A percentile compares a stretch with the other conserved stretches of the same genome.
phyloP scores from a whole-genome alignment of 2,797 vertebrate species.

The Ficedula albicollis region DNA sequence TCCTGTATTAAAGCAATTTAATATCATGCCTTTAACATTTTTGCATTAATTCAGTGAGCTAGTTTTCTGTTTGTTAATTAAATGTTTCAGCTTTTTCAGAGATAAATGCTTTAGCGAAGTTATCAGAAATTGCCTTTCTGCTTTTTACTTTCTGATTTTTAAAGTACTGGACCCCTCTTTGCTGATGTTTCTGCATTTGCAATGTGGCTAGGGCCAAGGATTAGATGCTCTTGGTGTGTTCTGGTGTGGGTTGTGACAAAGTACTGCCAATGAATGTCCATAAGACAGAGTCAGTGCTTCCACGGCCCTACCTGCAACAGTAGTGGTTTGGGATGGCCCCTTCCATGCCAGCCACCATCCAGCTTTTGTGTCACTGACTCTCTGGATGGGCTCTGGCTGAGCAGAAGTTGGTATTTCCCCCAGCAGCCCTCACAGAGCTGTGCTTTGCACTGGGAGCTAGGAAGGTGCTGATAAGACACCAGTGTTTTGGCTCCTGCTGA shows the following conservation, averaged over 20 bases:
- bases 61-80: background rate
- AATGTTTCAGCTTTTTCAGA: background rate
- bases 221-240: background rate
- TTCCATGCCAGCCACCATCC: background rate
- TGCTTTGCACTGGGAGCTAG: background rate
- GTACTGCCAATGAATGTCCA: background rate
- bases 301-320: background rate
- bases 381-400: background rate
- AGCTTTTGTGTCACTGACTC: background rate
- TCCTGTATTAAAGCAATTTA: background rate
- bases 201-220: background rate
- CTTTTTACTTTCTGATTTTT: background rate
- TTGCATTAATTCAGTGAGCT: background rate
- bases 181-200: background rate
- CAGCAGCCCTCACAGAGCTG: background rate
- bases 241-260: background rate
- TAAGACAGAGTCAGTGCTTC: background rate
- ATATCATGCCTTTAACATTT: background rate
- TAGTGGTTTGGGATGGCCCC: background rate
- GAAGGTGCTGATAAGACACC: background rate
- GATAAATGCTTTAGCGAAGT: background rate
- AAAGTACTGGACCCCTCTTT: background rate
- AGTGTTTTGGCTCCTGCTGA: background rate
- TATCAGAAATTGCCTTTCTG: background rate
- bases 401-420: background rate